Evolutionary conservation across 2,113 vertebrate genomes (phyloP), one percentile per base, ranked within the genome.

Genomic region (Hippoglossus stenolepis): DNA sequence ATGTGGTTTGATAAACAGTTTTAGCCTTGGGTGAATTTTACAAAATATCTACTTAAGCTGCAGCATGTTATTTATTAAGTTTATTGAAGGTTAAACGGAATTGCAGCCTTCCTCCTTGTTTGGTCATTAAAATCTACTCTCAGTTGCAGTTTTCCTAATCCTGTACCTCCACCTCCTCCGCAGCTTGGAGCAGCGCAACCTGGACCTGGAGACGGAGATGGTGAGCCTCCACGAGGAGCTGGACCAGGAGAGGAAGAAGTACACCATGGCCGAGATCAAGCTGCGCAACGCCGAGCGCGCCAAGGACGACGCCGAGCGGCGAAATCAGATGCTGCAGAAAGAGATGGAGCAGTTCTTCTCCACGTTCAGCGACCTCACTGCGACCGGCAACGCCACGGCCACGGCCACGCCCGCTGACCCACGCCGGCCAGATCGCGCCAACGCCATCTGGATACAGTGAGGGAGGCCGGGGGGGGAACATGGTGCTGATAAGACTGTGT

Each of bases 291-390:
- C 98, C 0, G 98, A 99, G 87, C 93, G 98, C 0, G 98, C 98
- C 2, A 99, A 97, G 80, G 97, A 99, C 1, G 98, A 99, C 1
- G 98, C 98, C 0, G 98, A 99, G 92, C 97, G 97, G 70, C 95
- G 98, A 65, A 99, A 99, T 0, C 95, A 97, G 85, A 98, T 97
- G 96, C 93, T 99, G 49, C 98, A 99, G 93, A 98, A 97, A 66
- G 98, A 99, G 88, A 99, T 99, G 98, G 98, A 99, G 90, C 97
- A 99, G 91, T 99, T 99, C 80, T 99, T 99, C 89, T 98, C 98
- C 64, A 99, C 98, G 0, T 99, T 99, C 13, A 97, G 97, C 21
- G 98, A 98, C 84, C 89, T 99, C 82, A 98, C 97, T 0, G 95
- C 97, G 21, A 95, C 75, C 87, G 94, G 85, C 94, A 95, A 73